Evolutionary conservation across 2,113 vertebrate genomes (phyloP).

Genomic region (Prionailurus bengalensis): DNA sequence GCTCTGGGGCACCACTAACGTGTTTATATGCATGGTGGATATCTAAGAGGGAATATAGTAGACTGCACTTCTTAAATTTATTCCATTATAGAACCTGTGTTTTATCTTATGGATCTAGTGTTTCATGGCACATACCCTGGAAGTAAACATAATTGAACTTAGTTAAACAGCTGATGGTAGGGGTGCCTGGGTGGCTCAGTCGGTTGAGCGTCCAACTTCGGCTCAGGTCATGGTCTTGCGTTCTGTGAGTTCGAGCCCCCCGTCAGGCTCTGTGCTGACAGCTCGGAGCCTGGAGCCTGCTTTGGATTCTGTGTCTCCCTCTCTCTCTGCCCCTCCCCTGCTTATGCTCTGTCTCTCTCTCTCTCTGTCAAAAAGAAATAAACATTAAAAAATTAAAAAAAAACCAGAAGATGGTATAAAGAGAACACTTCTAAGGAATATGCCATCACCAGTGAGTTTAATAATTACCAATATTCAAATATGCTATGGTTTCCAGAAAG

Average conservation of each 20-base stretch:
- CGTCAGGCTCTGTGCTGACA: too few species aligned
- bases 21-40: not conserved
- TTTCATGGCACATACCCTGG: not conserved
- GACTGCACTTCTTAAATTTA: not conserved
- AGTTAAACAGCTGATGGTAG: not conserved
- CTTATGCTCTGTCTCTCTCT: too few species aligned
- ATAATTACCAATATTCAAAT: slow-evolving; percentile 5
- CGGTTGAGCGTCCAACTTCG: too few species aligned
- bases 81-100: not conserved
- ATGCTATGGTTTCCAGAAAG: not conserved
- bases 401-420: not conserved
- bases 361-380: too few species aligned
- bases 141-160: slow-evolving; percentile 8
- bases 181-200: too few species aligned
- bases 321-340: too few species aligned
- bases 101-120: not conserved
- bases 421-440: slow-evolving; percentile 32
- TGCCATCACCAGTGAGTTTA: not conserved
- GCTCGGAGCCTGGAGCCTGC: too few species aligned
- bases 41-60: not conserved
- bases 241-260: too few species aligned
- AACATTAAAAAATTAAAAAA: too few species aligned
- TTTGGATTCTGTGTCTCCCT: too few species aligned
- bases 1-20: not conserved
- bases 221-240: too few species aligned